These are phyloP conservation scores for Nomada ruficornis DNA, from an alignment of 2,888 invertebrate species.

Conservation along the genomic window DNA sequence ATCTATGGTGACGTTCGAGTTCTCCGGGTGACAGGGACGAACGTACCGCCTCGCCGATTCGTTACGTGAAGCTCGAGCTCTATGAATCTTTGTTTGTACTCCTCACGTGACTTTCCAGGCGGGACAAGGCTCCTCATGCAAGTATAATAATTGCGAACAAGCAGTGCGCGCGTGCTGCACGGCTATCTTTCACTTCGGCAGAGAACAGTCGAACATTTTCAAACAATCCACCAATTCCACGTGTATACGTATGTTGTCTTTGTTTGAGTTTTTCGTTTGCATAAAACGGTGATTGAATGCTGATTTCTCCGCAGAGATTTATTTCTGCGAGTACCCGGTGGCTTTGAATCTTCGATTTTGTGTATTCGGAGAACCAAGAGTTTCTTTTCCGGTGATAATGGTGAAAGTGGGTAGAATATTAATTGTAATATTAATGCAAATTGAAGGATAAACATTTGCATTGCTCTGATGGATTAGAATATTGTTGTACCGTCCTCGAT, in stretches of 20 bases:
- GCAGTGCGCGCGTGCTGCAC: not conserved
- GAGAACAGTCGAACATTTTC: not conserved
- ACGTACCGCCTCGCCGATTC: constrained; percentile 44
- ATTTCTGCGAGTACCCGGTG: not conserved
- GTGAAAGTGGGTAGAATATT: too few species aligned
- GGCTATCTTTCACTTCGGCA: constrained; percentile 1
- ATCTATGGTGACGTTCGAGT: constrained; percentile 9
- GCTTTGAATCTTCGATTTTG: not conserved
- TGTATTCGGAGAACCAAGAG: not conserved
- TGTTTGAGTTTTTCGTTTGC: not conserved
- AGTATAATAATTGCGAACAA: constrained; percentile 30
- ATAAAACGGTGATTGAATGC: not conserved
- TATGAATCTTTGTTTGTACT: constrained; percentile 53
- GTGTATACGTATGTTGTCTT: not conserved
- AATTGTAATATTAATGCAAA: too few species aligned
- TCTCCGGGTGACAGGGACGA: constrained; percentile 24
- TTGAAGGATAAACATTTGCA: too few species aligned
- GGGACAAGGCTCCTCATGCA: constrained; percentile 31
- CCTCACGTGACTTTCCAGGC: constrained; percentile 31
- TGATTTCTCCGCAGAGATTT: not conserved
- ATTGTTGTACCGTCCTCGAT: too few species aligned
- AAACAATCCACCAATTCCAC: not conserved
- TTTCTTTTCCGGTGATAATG: not conserved
- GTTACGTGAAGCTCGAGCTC: constrained; percentile 50
- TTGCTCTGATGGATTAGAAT: too few species aligned